Evolutionary conservation across 2,113 vertebrate species (phyloP), one percentile per base, ranked within the genome.

Genomic region (Cinclus cinclus): DNA sequence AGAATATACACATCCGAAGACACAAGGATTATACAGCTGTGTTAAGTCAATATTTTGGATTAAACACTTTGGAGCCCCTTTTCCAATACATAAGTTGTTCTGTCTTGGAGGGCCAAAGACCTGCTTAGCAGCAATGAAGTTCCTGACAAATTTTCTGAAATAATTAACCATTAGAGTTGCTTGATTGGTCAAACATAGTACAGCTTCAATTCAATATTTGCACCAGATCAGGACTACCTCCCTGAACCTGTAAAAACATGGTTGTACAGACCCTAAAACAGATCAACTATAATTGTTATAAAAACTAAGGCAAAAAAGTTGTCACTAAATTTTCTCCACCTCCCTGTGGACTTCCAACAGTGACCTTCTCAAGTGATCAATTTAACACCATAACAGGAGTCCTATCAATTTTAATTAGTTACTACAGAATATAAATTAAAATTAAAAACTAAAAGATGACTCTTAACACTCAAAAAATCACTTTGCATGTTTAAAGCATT

Each of bases 381-480:
- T 74, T 17, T 70, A 31, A 81, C 22, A 53, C 6, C 0, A 0
- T 60, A 77, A 64, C 35, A 67, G n/a, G 7, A n/a, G 24, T 6
- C 19, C 11, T 44, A 50, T 42, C 23, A 69, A 69, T 46, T 46
- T 30, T 46, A 71, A 76, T 52, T 41, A 74, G 15, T 37, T 44
- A 65, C 10, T 73, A 65, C 2, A 59, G 18, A n/a, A 35, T 31
- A 53, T 33, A 76, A 74, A 59, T 4, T 13, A 52, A 62, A 37
- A 37, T 37, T 20, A 64, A 76, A 52, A 44, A 49, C 20, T 64
- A 59, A 20, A 35, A 90, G 33, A 80, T 46, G 10, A 41, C 21
- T 95, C 35, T 70, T 41, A 28, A 23, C 24, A 64, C 24, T 52
- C 10, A 5, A 56, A 77, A 20, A 87, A 81, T 46, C 55, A 64